Base-by-base conservation (phyloP, 2,797 vertebrate genomes). In the Pempheris klunzingeri region DNA sequence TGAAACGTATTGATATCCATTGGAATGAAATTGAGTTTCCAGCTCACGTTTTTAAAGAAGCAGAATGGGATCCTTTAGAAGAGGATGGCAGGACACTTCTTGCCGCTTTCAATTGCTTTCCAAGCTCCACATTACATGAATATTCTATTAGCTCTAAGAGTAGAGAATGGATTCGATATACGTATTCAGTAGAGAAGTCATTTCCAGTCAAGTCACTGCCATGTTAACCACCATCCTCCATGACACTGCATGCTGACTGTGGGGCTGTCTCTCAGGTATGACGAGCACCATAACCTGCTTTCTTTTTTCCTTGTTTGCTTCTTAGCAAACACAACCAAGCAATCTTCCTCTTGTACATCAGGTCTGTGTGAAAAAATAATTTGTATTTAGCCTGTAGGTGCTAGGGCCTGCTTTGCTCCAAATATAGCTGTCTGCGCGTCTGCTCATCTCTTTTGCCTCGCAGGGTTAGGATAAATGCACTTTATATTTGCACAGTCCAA, bases 371-470 rank as follows among this genome's bases (percentile, higher is more conserved):
- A 74, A 87, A n/a, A 88, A 86, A 92, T 90, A 88, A 93, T 90
- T 92, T 86, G 80, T 85, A 83, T 90, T 91, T 88, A 88, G 90
- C 87, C 90, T 91, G 90, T 72, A 92, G 92, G 86, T 91, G 65
- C 49, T 62, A 12, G 70, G 78, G 80, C 71, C 61, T 87, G 75
- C 78, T 87, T 84, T 66, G 74, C 85, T 91, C 88, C 84, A 87
- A 90, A 91, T 90, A 86, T 88, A 90, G 85, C 82, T 69, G 82
- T 72, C 55, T 82, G 83, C 24, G 49, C n/a, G 66, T 81, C 84
- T 88, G 88, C 84, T 90, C 86, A 81, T 91, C 87, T 77, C 43
- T 26, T 85, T 76, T 87, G 85, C 86, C 87, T 92, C 7, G 52
- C 65, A 87, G 88, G 80, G 81, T 77, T 60, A 11, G 74, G 47